Percentiles rank a stretch among this genome's conserved stretches.
These are phyloP conservation scores for Rhea americana DNA, from an alignment of 2,113 vertebrate species.

Conservation along the genomic window DNA sequence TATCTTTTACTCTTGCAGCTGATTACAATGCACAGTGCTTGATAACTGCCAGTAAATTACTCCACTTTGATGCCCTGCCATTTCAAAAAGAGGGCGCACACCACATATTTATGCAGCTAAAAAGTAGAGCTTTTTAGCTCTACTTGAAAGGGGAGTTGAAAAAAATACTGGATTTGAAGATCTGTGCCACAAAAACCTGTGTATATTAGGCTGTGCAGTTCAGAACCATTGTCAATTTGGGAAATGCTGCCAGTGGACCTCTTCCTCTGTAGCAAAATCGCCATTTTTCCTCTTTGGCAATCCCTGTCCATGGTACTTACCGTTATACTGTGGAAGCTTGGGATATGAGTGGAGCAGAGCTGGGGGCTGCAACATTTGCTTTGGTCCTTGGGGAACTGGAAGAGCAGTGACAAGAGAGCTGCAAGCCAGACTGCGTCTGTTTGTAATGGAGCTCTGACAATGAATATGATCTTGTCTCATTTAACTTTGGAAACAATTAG, in stretches of 20 bases:
- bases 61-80: fast-evolving
- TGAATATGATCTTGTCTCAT: fast-evolving
- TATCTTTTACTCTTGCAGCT: not conserved
- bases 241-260: not conserved
- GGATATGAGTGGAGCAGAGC: not conserved
- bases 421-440: not conserved
- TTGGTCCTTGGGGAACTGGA: not conserved
- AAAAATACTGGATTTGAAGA: not conserved
- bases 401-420: fast-evolving
- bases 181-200: not conserved
- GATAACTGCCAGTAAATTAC: fast-evolving
- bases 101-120: not conserved
- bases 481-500: not conserved
- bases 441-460: not conserved
- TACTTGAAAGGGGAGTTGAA: not conserved
- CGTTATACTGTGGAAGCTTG: fast-evolving
- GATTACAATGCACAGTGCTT: fast-evolving
- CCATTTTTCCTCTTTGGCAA: fast-evolving
- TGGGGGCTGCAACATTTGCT: fast-evolving
- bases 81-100: not conserved
- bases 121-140: too few species aligned
- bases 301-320: slow-evolving; percentile 21
- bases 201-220: fast-evolving
- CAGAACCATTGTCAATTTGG: not conserved
- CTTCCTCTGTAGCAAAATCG: fast-evolving